A percentile compares a stretch with the other conserved stretches of the same genome.
These are phyloP conservation scores for Pangasius larnaudii DNA, from an alignment of 2,797 vertebrate species.

Conservation along the genomic window DNA sequence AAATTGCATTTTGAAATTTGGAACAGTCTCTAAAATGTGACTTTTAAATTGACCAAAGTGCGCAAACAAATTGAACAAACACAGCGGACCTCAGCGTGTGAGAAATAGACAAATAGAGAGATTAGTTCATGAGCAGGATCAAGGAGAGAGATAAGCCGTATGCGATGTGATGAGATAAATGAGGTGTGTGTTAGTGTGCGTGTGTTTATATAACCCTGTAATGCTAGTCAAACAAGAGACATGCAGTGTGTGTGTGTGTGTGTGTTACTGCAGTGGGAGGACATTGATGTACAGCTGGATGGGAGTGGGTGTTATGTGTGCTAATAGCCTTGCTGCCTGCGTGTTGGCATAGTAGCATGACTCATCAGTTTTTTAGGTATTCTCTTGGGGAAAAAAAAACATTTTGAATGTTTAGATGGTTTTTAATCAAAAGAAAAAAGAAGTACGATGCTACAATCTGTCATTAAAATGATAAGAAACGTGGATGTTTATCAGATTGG, in stretches of 20 bases:
- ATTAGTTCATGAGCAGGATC: neutral
- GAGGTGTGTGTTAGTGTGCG: conserved; percentile 7
- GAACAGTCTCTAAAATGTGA: neutral
- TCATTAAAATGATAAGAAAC: neutral
- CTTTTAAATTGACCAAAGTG: neutral
- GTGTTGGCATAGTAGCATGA: conserved; percentile 37
- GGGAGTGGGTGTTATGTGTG: conserved; percentile 40
- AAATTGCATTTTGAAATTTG: too few relatives aligned
- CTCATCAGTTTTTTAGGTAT: conserved; percentile 50
- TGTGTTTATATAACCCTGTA: conserved; percentile 28
- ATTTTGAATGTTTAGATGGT: neutral
- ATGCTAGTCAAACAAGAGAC: conserved; percentile 10
- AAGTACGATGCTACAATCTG: neutral
- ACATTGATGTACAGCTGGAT: conserved; percentile 46
- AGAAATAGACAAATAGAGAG: neutral
- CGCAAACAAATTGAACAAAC: neutral
- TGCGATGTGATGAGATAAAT: conserved; percentile 17
- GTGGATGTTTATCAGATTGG: neutral
- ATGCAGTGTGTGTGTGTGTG: conserved; percentile 7
- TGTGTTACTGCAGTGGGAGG: conserved; percentile 45
- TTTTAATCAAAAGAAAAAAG: neutral
- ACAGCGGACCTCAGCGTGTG: neutral
- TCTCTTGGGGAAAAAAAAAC: neutral
- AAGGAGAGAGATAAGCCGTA: neutral
- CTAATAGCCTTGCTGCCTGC: conserved; percentile 40